Evolutionary conservation across 2,888 invertebrate genomes (phyloP).

Genomic region (Cosmopolites sordidus): DNA sequence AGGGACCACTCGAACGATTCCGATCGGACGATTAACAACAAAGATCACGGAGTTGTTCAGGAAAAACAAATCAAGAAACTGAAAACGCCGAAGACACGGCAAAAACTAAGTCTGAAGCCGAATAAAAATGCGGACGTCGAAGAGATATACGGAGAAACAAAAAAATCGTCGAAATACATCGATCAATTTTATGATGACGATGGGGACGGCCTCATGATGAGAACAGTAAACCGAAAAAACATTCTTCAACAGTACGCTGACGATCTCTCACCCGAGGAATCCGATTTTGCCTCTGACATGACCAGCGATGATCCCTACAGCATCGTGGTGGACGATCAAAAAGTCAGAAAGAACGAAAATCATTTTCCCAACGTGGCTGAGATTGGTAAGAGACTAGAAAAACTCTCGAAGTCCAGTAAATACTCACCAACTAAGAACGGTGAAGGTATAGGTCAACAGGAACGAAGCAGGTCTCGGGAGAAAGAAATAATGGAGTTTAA

Average conservation of each 20-base stretch:
- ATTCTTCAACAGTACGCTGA: conserved; percentile 67
- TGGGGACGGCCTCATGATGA: conserved; percentile 64
- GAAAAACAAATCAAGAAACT: conserved; percentile 38
- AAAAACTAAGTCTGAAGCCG: conserved; percentile 31
- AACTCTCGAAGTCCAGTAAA: conserved; percentile 46
- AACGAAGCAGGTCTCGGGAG: conserved; percentile 31
- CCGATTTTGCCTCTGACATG: conserved; percentile 59
- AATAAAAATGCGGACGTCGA: conserved; percentile 28
- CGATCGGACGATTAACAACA: conserved; percentile 45
- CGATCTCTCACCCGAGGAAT: conserved; percentile 53
- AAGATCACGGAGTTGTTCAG: conserved; percentile 30
- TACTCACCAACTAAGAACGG: conserved; percentile 38
- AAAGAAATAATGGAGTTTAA: conserved; percentile 43
- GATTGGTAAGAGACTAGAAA: conserved; percentile 47
- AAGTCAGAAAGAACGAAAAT: conserved; percentile 38
- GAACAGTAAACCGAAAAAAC: conserved; percentile 69
- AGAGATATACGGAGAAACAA: conserved; percentile 28
- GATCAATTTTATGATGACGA: conserved; percentile 65
- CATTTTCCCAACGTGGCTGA: conserved; percentile 51
- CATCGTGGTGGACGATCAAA: conserved; percentile 68
- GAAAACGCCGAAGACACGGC: conserved; percentile 7
- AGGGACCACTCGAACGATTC: conserved; percentile 47
- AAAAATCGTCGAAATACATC: conserved; percentile 42
- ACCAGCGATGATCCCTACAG: conserved; percentile 75
- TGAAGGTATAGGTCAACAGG: conserved; percentile 19